These are phyloP conservation scores for Cyphomyrus plagiostoma DNA, from an alignment of 2,113 vertebrate species.

Conservation along the genomic window DNA sequence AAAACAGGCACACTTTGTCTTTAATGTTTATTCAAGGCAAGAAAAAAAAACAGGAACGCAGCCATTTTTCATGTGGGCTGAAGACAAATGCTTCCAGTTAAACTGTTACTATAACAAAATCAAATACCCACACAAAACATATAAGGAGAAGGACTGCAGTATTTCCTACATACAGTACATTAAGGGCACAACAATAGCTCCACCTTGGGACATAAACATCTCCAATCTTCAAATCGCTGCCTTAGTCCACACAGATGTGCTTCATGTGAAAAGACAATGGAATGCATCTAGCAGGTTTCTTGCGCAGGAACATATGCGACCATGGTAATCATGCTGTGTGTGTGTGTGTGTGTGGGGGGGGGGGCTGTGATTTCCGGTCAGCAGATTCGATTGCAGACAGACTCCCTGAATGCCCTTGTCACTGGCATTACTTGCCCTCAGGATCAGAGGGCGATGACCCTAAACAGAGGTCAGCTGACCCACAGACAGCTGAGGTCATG, in stretches of 20 bases:
- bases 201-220: not conserved
- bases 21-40: not conserved
- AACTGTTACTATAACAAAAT: not conserved
- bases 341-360: not conserved
- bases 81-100: not conserved
- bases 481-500: conserved; percentile 21
- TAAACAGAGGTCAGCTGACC: conserved; percentile 22
- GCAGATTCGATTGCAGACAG: conserved; percentile 32
- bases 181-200: not conserved
- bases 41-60: not conserved
- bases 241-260: not conserved
- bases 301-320: not conserved
- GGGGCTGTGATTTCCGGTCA: conserved; percentile 21
- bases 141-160: not conserved
- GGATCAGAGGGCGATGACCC: conserved; percentile 30
- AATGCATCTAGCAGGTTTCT: not conserved
- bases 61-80: not conserved
- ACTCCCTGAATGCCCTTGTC: conserved; percentile 29
- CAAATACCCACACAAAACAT: not conserved
- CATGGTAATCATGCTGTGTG: not conserved
- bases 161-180: not conserved
- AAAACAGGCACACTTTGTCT: not conserved
- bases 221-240: not conserved
- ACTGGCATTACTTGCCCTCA: conserved; percentile 16
- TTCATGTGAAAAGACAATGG: not conserved